These are phyloP conservation scores for Typhlomys cinereus DNA, from an alignment of 2,113 vertebrate genomes.

Conservation along the genomic window DNA sequence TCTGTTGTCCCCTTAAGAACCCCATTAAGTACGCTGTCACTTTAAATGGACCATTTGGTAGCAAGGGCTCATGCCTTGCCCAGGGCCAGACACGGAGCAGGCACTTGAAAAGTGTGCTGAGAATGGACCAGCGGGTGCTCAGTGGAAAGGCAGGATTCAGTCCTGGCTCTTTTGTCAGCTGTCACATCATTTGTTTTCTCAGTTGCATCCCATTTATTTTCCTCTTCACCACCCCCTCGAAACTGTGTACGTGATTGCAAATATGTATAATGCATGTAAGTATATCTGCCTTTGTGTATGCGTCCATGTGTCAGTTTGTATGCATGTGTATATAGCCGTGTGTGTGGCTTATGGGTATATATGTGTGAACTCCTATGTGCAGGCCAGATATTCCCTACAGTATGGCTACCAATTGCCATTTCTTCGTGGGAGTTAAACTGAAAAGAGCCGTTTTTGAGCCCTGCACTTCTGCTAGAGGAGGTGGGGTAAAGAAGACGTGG, in stretches of 20 bases:
- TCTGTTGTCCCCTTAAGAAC: neutral
- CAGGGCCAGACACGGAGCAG: neutral
- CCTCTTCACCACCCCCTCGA: neutral
- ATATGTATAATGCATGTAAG: neutral
- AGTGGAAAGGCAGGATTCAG: neutral
- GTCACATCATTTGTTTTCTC: neutral
- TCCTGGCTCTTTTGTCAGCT: neutral
- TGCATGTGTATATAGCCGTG: neutral
- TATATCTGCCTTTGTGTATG: neutral
- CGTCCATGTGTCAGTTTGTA: too few species aligned
- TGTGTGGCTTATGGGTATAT: neutral
- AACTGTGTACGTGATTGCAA: neutral
- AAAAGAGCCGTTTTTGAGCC: neutral
- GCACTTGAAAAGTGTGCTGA: slow-evolving; percentile 8
- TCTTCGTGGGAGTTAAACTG: neutral
- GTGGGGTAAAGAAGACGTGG: neutral
- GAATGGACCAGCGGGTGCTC: neutral
- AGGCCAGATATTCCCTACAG: neutral
- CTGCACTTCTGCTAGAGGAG: neutral
- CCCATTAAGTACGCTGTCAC: neutral
- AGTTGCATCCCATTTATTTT: neutral
- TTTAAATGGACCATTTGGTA: slow-evolving; percentile 49
- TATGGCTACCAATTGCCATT: neutral
- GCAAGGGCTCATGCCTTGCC: slow-evolving; percentile 19
- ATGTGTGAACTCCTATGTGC: neutral